Evolutionary conservation across 2,888 invertebrate species (phyloP).

Genomic region (Bibio marci): DNA sequence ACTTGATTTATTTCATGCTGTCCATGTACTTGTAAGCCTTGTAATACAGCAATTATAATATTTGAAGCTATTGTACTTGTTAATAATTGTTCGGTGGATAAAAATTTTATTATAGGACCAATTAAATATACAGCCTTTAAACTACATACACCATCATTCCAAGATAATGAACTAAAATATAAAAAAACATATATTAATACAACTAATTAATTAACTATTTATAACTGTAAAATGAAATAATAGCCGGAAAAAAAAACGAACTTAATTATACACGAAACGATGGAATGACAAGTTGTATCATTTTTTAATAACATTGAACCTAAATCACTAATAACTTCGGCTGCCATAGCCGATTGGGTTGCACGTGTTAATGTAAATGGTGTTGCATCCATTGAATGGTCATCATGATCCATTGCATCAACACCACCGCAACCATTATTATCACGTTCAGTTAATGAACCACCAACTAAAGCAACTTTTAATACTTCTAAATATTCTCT

Average conservation of each 20-base stretch:
- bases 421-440: slow-evolving; percentile 8
- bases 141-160: slow-evolving; percentile 74
- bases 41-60: slow-evolving; percentile 59
- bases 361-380: slow-evolving; percentile 31
- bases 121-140: slow-evolving; percentile 61
- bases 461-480: slow-evolving; percentile 57
- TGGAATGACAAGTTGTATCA: slow-evolving; percentile 43
- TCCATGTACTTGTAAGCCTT: slow-evolving; percentile 70
- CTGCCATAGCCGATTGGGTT: slow-evolving; percentile 32
- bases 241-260: slow-evolving; percentile 4
- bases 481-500: slow-evolving; percentile 77
- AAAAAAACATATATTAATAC: neutral
- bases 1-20: slow-evolving; percentile 83
- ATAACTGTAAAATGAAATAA: neutral
- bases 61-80: slow-evolving; percentile 49
- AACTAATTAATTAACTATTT: too few species aligned
- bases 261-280: slow-evolving; percentile 16
- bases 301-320: slow-evolving; percentile 55
- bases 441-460: slow-evolving; percentile 36
- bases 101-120: slow-evolving; percentile 49
- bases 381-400: slow-evolving; percentile 51
- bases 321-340: slow-evolving; percentile 67
- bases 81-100: slow-evolving; percentile 43
- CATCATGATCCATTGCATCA: slow-evolving; percentile 44
- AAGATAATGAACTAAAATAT: slow-evolving; percentile 44